A percentile compares a stretch with the other conserved stretches of the same genome.
Conservation (phyloP, 1,140 invertebrate genomes). For the Fopius arisanus region DNA sequence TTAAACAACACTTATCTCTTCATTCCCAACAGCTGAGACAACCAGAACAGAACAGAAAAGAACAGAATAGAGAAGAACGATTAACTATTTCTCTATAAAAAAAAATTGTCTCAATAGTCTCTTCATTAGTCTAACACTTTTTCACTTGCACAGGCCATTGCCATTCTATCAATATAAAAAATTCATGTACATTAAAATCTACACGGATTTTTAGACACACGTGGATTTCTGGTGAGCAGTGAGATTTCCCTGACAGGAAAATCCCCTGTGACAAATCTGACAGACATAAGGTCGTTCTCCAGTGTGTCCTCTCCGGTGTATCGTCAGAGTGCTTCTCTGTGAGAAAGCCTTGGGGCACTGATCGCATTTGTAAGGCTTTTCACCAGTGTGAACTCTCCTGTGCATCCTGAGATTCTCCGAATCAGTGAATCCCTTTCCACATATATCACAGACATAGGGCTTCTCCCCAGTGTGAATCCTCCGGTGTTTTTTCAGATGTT, state of each 20-base stretch:
- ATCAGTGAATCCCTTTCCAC: conserved; percentile 66
- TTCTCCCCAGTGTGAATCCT: conserved; percentile 78
- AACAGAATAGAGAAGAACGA: background rate
- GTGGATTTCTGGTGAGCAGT: conserved; percentile 63
- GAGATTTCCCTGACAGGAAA: conserved; percentile 63
- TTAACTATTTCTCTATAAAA: background rate
- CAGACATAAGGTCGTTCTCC: conserved; percentile 66
- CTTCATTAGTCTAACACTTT: background rate
- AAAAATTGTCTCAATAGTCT: background rate
- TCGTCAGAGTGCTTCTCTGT: conserved; percentile 62
- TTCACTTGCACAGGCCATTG: background rate
- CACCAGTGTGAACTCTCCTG: conserved; percentile 63
- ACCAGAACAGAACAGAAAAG: background rate
- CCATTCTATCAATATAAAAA: background rate
- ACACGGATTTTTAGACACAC: conserved; percentile 52
- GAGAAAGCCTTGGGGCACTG: conserved; percentile 64
- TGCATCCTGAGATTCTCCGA: conserved; percentile 64
- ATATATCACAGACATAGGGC: conserved; percentile 73
- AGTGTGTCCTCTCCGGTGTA: conserved; percentile 66
- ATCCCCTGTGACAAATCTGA: conserved; percentile 62
- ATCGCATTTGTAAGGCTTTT: conserved; percentile 68
- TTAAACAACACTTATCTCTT: background rate
- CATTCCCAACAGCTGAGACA: background rate
- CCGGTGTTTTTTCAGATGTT: conserved; percentile 76
- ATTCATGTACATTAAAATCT: background rate